Conservation (phyloP, 1,140 invertebrate species). For the Tetraneura akinire region DNA sequence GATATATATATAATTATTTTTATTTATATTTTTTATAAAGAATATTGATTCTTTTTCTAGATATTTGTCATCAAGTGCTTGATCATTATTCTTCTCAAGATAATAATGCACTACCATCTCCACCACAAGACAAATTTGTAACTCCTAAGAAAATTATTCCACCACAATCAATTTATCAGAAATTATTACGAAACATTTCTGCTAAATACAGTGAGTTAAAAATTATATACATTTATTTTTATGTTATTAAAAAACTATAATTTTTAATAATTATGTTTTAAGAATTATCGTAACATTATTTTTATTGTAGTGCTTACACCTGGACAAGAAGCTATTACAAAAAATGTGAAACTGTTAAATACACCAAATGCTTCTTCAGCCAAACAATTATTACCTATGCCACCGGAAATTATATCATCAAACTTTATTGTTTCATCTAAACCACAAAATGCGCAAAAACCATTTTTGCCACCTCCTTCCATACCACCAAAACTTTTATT, state of each 20-base stretch:
- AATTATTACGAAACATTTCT: constrained; percentile 47
- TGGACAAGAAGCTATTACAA: constrained; percentile 35
- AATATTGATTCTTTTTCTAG: constrained; percentile 62
- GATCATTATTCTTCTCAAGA: constrained; percentile 73
- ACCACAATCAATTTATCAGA: constrained; percentile 45
- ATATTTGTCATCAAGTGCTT: constrained; percentile 95
- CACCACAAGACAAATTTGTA: constrained; percentile 44
- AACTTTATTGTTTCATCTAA: constrained; percentile 33
- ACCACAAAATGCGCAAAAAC: constrained; percentile 26
- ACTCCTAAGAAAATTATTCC: constrained; percentile 42
- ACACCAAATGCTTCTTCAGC: not conserved
- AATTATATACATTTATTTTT: not conserved
- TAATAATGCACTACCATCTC: constrained; percentile 26
- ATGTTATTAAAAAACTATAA: not conserved
- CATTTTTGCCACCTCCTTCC: constrained; percentile 37
- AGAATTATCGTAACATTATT: constrained; percentile 3
- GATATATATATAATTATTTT: too few species aligned
- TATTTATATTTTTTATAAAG: too few species aligned
- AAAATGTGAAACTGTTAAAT: constrained; percentile 29
- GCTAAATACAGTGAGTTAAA: constrained; percentile 34
- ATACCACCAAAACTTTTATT: constrained; percentile 26
- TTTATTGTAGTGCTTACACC: constrained; percentile 46
- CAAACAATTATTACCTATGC: constrained; percentile 37
- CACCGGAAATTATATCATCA: constrained; percentile 30
- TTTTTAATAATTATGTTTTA: constrained; percentile 13